Evolutionary conservation across 1,140 invertebrate species (phyloP), one percentile per base, ranked within the genome.

Genomic region (Dendroctonus valens): DNA sequence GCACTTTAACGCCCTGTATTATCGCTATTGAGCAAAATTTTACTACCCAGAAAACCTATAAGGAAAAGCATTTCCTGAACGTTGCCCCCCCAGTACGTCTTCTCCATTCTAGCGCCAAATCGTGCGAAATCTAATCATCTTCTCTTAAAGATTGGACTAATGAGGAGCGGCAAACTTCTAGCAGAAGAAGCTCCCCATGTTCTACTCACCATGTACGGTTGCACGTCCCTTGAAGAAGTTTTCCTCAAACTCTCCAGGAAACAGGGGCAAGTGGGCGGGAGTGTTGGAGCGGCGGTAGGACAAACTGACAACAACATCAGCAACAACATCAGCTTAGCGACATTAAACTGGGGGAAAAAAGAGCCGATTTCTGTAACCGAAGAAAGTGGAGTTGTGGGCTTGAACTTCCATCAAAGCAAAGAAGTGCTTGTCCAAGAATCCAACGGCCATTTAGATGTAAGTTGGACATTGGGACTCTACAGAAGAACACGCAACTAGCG

Each of bases 101-200:
- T n/a, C n/a, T n/a, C 26, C 26, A 26, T 26, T 26, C 3, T 3
- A 26, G 26, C 3, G 3, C 26, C 1, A 3, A 3, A 26, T 3
- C 26, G 26, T 26, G 26, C 26, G 3, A 26, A 26, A 26, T 26
- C 26, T 26, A 26, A 26, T 26, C 26, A 26, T 2, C 26, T 26
- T 26, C 26, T 26, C 26, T 53, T 39, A n/a, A 50, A 95, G 92
- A 96, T 97, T 75, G 95, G 95, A 68, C 81, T 98, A 38, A 97
- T 98, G 94, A 84, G 96, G 69, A 92, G 89, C 73, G 95, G 96
- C 9, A 84, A 91, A 49, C 81, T 98, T 42, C 79, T 98, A 71
- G 95, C 95, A 0, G 95, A 98, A 81, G 91, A 96, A 76, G 91
- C 93, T 3, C 96, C 96, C 0, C 87, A 90, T 41, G 87, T 88